Conservation (phyloP, 2,888 invertebrate species). For the Pterostichus niger region DNA sequence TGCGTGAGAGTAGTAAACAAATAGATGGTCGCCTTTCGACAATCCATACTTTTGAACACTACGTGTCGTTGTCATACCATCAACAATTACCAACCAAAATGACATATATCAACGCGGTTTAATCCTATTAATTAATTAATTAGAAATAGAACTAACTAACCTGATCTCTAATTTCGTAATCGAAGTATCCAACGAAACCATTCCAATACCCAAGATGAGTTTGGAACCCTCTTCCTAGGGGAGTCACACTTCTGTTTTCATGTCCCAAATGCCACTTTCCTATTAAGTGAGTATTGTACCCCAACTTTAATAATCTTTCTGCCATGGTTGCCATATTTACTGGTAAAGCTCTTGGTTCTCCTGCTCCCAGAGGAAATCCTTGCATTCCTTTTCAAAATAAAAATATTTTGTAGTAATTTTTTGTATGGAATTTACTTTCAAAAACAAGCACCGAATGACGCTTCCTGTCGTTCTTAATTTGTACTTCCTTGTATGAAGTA, state of each 20-base stretch:
- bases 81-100: too few relatives aligned
- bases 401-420: not conserved
- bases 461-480: too few relatives aligned
- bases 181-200: conserved; percentile 89
- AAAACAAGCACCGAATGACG: too few relatives aligned
- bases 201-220: conserved; percentile 91
- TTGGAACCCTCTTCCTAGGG: conserved; percentile 87
- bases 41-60: too few relatives aligned
- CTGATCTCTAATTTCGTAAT: conserved; percentile 75
- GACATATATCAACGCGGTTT: too few relatives aligned
- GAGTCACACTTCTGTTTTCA: conserved; percentile 83
- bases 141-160: not conserved
- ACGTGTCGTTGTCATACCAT: too few relatives aligned
- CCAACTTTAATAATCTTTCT: conserved; percentile 82
- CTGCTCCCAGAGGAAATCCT: conserved; percentile 82
- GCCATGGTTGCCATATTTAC: conserved; percentile 78
- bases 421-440: too few relatives aligned
- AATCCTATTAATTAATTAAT: too few relatives aligned
- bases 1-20: too few relatives aligned
- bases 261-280: conserved; percentile 94
- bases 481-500: too few relatives aligned
- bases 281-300: conserved; percentile 87
- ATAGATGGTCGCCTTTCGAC: too few relatives aligned
- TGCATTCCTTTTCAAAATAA: conserved; percentile 81
- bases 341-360: conserved; percentile 86